phyloP scores from a whole-genome alignment of 2,797 vertebrate genomes.

The Poecilia wingei region DNA sequence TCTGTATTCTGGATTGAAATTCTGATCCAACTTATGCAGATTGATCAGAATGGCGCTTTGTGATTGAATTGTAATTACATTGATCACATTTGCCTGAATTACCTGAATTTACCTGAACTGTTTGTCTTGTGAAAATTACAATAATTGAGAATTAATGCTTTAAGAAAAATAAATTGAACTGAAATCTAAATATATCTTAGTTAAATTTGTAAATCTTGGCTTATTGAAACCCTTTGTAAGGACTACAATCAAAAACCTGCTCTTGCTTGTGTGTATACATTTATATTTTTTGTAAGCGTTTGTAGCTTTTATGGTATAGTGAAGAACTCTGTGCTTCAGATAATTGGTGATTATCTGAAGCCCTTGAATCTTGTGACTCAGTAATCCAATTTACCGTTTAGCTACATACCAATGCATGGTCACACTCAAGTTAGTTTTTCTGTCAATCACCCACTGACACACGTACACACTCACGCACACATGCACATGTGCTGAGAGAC shows the following conservation, averaged over 20 bases:
- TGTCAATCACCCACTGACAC: conserved; percentile 32
- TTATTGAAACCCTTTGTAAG: background rate
- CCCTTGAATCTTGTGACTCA: conserved; percentile 71
- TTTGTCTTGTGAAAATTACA: background rate
- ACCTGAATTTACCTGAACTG: background rate
- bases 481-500: background rate
- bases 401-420: conserved; percentile 54
- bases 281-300: background rate
- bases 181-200: background rate
- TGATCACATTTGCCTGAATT: background rate
- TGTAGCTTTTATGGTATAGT: background rate
- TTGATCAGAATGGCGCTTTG: background rate
- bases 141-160: background rate
- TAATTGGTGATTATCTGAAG: conserved; percentile 2
- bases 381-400: conserved; percentile 79
- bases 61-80: background rate
- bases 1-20: background rate
- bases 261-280: background rate
- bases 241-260: background rate
- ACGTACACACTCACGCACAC: background rate
- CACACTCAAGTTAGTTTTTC: conserved; percentile 46
- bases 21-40: background rate
- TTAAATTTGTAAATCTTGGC: background rate
- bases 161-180: background rate
- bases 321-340: conserved; percentile 3